These are phyloP conservation scores for Anseranas semipalmata DNA, from an alignment of 2,113 vertebrate species.

Conservation along the genomic window DNA sequence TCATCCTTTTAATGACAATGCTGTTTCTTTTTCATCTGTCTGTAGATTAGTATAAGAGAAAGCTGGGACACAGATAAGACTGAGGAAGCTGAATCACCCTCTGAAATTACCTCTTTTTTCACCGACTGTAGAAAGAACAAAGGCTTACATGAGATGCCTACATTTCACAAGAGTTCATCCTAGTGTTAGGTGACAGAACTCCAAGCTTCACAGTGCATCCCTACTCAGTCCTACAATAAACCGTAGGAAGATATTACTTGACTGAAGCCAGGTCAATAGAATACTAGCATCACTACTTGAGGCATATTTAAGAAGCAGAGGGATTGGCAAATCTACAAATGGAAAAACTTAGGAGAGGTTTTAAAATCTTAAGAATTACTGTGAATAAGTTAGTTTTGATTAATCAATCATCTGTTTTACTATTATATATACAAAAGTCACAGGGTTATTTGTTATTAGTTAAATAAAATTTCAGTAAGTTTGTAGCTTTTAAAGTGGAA, in stretches of 20 bases:
- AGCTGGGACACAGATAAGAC: not conserved
- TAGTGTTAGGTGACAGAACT: not conserved
- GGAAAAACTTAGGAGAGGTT: not conserved
- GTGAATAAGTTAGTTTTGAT: not conserved
- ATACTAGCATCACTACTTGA: not conserved
- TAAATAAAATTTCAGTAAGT: not conserved
- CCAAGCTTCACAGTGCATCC: not conserved
- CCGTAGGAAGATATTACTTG: not conserved
- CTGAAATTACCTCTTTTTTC: not conserved
- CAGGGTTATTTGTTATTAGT: not conserved
- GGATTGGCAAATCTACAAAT: not conserved
- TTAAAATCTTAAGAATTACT: not conserved
- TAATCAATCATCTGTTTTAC: not conserved
- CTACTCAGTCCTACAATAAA: not conserved
- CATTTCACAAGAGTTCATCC: not conserved
- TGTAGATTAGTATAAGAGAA: not conserved
- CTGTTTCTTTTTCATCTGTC: not conserved
- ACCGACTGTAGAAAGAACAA: not conserved
- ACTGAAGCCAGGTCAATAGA: not conserved
- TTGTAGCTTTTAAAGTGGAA: not conserved
- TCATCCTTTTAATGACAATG: too few species aligned
- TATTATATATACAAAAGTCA: not conserved
- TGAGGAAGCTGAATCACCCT: not conserved
- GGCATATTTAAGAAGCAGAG: not conserved
- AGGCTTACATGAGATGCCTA: not conserved